A percentile compares a stretch with the other conserved stretches of the same genome.
These are phyloP conservation scores for Drosophila mercatorum DNA, from an alignment of 2,888 invertebrate genomes.

Conservation along the genomic window DNA sequence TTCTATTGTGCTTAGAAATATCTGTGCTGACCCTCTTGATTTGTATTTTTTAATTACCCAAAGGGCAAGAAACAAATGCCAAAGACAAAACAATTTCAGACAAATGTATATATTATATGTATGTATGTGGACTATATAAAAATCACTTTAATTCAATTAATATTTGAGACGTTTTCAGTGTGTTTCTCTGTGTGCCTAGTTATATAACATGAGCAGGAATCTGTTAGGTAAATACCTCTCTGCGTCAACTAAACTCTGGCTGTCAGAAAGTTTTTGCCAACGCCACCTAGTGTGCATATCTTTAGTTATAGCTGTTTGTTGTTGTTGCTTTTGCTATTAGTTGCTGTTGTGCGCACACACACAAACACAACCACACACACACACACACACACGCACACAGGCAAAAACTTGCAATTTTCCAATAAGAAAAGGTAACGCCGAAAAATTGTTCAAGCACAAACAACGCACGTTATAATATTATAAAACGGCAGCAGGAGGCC, in stretches of 20 bases:
- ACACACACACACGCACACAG: slow-evolving; percentile 1
- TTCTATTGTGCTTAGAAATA: slow-evolving; percentile 14
- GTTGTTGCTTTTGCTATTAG: slow-evolving; percentile 10
- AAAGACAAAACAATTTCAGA: background rate
- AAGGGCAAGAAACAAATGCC: background rate
- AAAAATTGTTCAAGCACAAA: slow-evolving; percentile 79
- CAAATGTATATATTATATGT: background rate
- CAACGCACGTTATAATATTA: slow-evolving; percentile 80
- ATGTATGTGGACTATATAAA: background rate
- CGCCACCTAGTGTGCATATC: slow-evolving; percentile 62
- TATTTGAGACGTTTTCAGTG: slow-evolving; percentile 12
- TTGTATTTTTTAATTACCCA: slow-evolving; percentile 45
- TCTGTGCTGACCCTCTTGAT: slow-evolving; percentile 35
- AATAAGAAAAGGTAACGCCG: slow-evolving; percentile 76
- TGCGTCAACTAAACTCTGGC: slow-evolving; percentile 65
- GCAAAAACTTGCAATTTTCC: slow-evolving; percentile 75
- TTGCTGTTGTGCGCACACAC: slow-evolving; percentile 36
- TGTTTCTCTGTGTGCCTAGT: slow-evolving; percentile 13
- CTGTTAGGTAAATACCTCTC: slow-evolving; percentile 75
- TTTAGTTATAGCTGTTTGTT: slow-evolving; percentile 51
- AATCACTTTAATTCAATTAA: slow-evolving; percentile 45
- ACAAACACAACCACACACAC: slow-evolving; percentile 3
- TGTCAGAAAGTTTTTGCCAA: slow-evolving; percentile 56
- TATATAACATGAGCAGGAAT: slow-evolving; percentile 62
- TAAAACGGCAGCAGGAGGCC: slow-evolving; percentile 71